Evolutionary conservation across 2,888 invertebrate species (phyloP).

Genomic region (Tineola bisselliella): DNA sequence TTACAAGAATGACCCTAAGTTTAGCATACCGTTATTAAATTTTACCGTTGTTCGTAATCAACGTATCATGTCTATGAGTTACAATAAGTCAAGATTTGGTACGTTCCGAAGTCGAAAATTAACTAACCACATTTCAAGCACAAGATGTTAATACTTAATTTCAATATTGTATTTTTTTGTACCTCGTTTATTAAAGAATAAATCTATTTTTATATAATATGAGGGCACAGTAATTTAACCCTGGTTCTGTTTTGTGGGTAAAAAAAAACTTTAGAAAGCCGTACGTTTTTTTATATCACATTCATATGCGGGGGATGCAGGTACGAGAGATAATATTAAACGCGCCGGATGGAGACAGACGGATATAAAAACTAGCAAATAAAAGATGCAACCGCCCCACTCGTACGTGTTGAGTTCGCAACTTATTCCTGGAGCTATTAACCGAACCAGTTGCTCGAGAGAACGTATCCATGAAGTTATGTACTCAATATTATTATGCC

Average conservation of each 20-base stretch:
- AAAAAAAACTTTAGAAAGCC: neutral
- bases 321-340: constrained; percentile 6
- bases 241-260: neutral
- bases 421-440: constrained; percentile 39
- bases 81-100: neutral
- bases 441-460: neutral
- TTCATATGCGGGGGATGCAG: neutral
- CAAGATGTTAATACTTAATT: no score
- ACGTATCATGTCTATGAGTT: neutral
- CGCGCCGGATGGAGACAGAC: constrained; percentile 1
- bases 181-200: no score
- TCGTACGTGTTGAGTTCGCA: constrained; percentile 23
- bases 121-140: no score
- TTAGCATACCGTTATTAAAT: constrained; percentile 6
- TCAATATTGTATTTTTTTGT: no score
- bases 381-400: constrained; percentile 1
- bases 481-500: neutral
- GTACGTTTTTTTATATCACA: neutral
- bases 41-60: neutral
- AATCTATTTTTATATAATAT: neutral
- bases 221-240: neutral
- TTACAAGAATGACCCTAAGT: constrained; percentile 8
- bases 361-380: constrained; percentile 1
- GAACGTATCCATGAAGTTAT: neutral
- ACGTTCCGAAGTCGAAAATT: neutral